Conservation (phyloP, 2,888 invertebrate species). For the Cheilosia pagana region DNA sequence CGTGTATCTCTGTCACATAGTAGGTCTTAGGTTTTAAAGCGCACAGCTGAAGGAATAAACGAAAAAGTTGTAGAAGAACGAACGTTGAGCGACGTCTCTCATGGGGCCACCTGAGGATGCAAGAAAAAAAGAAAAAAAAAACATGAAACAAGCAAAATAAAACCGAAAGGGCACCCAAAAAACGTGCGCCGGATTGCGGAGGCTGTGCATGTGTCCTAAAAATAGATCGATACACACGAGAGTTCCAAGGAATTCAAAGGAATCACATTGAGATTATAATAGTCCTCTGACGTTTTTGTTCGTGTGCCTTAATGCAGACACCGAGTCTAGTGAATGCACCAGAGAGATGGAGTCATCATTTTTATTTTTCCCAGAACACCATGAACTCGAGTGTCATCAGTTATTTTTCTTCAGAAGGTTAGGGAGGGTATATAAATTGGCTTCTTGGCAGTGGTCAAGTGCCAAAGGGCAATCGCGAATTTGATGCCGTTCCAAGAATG, state of each 20-base stretch:
- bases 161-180: slow-evolving; percentile 40
- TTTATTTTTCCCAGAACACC: not conserved
- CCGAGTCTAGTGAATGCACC: slow-evolving; percentile 27
- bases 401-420: slow-evolving; percentile 5
- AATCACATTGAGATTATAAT: too few species aligned
- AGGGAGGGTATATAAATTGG: not conserved
- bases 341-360: slow-evolving; percentile 22
- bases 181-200: slow-evolving; percentile 27
- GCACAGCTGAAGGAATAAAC: not conserved
- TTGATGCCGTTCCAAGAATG: slow-evolving; percentile 12
- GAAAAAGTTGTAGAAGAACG: slow-evolving; percentile 27
- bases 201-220: slow-evolving; percentile 37
- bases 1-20: not conserved
- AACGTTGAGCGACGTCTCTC: slow-evolving; percentile 36
- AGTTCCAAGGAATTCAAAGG: slow-evolving; percentile 20
- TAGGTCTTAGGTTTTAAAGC: not conserved
- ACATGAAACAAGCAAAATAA: slow-evolving; percentile 7
- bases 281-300: not conserved
- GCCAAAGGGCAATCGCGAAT: slow-evolving; percentile 22
- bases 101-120: slow-evolving; percentile 30
- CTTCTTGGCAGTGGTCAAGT: slow-evolving; percentile 9
- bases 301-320: slow-evolving; percentile 22
- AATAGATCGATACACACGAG: slow-evolving; percentile 27
- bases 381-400: slow-evolving; percentile 22
- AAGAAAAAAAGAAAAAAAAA: not conserved